Evolutionary conservation across 1,140 invertebrate genomes (phyloP).

Genomic region (Heterodera schachtii): DNA sequence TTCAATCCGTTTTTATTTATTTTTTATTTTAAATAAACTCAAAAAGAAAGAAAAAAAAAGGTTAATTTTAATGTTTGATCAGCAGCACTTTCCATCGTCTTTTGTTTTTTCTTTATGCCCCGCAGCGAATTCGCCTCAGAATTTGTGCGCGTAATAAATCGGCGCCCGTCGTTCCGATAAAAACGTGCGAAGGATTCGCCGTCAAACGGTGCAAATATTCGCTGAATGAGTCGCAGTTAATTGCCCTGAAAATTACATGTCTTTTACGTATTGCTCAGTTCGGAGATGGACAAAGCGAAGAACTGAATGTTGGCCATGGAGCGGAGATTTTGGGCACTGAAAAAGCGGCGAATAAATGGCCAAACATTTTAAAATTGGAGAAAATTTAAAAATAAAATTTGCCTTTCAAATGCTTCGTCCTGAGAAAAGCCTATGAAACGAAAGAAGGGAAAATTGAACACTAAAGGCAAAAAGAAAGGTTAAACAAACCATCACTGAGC

Average conservation of each 20-base stretch:
- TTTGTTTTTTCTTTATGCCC: neutral
- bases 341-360: no score
- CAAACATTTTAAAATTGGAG: no score
- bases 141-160: slow-evolving; percentile 18
- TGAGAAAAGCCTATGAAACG: slow-evolving; percentile 52
- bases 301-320: slow-evolving; percentile 52
- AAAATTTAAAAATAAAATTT: neutral
- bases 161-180: slow-evolving; percentile 33
- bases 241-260: slow-evolving; percentile 10
- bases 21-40: no score
- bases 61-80: no score
- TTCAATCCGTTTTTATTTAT: no score
- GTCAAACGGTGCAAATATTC: slow-evolving; percentile 37
- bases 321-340: slow-evolving; percentile 47
- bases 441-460: no score
- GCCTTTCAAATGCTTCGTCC: slow-evolving; percentile 46
- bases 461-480: no score
- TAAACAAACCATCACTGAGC: slow-evolving; percentile 44
- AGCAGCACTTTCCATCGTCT: no score
- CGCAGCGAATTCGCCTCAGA: slow-evolving; percentile 16
- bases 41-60: no score
- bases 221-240: slow-evolving; percentile 30
- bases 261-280: slow-evolving; percentile 53
- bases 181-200: slow-evolving; percentile 40
- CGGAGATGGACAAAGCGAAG: slow-evolving; percentile 51